phyloP scores from a whole-genome alignment of 2,797 vertebrate genomes.

The Natrix natrix region DNA sequence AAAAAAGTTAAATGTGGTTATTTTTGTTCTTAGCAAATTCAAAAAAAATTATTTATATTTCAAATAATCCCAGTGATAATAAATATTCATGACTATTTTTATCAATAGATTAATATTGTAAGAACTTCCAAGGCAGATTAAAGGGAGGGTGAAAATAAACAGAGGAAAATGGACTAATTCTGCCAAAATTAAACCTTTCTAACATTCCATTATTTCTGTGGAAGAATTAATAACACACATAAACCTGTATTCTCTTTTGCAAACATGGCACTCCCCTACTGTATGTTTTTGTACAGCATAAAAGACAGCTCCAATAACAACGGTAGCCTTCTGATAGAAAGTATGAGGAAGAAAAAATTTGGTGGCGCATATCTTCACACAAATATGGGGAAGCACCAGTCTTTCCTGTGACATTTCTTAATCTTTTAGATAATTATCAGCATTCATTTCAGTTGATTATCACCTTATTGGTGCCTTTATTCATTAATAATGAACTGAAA shows the following conservation, averaged over 20 bases:
- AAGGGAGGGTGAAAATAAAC: background rate
- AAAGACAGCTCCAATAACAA: background rate
- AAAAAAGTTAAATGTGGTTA: background rate
- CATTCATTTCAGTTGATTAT: background rate
- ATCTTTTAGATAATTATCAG: background rate
- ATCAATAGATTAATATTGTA: background rate
- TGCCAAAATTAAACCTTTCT: background rate
- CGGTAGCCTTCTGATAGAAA: background rate
- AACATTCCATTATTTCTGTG: background rate
- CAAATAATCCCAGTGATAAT: background rate
- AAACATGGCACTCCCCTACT: background rate
- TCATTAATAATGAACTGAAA: background rate
- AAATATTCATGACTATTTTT: background rate
- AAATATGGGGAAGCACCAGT: background rate
- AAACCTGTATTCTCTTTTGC: background rate
- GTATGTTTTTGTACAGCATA: background rate
- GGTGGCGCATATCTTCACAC: background rate
- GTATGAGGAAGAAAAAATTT: background rate
- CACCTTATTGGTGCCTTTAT: background rate
- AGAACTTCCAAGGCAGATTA: slow-evolving; percentile 11
- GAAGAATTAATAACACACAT: background rate
- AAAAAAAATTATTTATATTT: background rate
- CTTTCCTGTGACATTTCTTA: background rate
- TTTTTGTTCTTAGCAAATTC: background rate
- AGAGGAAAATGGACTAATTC: background rate